Evolutionary conservation across 92 coral and sea anemone species (phyloP), one percentile per base, ranked within the genome.

Genomic region (Palythoa grandis): DNA sequence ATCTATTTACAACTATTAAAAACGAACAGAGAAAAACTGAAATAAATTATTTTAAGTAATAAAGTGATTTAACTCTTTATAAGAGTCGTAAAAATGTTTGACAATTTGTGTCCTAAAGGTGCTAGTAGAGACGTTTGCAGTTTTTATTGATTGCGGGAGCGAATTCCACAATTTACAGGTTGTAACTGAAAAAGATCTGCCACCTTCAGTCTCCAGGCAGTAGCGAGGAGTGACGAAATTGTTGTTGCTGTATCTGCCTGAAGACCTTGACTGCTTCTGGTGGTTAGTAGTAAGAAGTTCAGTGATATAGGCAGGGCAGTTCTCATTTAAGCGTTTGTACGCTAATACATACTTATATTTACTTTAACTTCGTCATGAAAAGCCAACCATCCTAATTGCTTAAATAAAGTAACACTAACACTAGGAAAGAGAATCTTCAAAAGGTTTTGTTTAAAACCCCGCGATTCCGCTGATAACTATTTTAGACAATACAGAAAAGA

Each of bases 301-400:
- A 69, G 4, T 37, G 48, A 69, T 69, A 69, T 69, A 24, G 8
- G 40, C 74, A 37, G 47, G 48, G 74, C 74, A 70, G 74, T 70
- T 70, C 10, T 25, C 74, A 25, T 22, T 70, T 75, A 43, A 38
- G 35, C 83, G 84, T 85, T 73, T 85, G 88, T 85, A 85, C 47
- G 83, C 88, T 74, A 88, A 70, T 65, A 79, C 76, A 87, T 87
- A 78, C 77, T 87, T 87, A 73, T n/a, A n/a, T 87, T 87, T 66
- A 78, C 84, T 79, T 77, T 86, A 58, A 76, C 85, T 77, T 86
- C 89, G 85, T 86, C 89, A 63, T 76, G 72, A 76, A 86, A 86
- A 72, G 90, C 85, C 52, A 87, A 76, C 87, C 82, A 82, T 25
- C 87, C 77, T 82, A 82, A 85, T 85, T 47, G 40, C 75, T 89